Evolutionary conservation across 2,888 invertebrate species (phyloP), one percentile per base, ranked within the genome.

Genomic region (Epicampocera succincta): DNA sequence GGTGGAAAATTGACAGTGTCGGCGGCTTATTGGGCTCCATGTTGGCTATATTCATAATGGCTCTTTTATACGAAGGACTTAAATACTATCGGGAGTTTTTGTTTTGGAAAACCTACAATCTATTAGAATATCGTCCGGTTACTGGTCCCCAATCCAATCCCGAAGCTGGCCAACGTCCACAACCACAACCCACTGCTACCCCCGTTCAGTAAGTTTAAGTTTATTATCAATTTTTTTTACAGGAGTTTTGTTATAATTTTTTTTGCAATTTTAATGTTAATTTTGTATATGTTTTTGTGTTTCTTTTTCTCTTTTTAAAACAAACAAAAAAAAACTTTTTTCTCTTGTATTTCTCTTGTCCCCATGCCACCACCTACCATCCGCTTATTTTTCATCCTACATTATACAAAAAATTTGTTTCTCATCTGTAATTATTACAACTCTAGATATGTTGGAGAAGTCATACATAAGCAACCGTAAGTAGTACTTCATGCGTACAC

Each of bases 31-130:
- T 98, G 77, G 96, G 96, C 52, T 98, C 99, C 4, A 97, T 98
- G 93, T 92, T 98, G 84, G 96, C 95, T 56, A 96, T 99, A 87
- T 96, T 98, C 89, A 92, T 98, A 83, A 94, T 99, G 93, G 98
- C 98, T 6, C 94, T 98, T 68, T 92, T 98, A 29, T 99, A 99
- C 90, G 99, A 99, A 92, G 98, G 98, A 84, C 91, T 94, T 2
- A 94, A 94, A 88, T 94, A 93, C 88, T 94, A 93, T 88, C 92
- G 94, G 86, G 96, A 96, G 92, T 95, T 94, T 91, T 92, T 97
- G 58, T 94, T 97, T 90, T 97, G 97, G 95, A 95, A 95, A 92
- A 95, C 96, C 1, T 96, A 96, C 90, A 95, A 96, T 87, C 93
- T 96, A 3, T 92, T 97, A 50, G 96, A 96, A 87, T 96, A 97